Conservation (phyloP, 2,888 invertebrate species). For the Merodon equestris region DNA sequence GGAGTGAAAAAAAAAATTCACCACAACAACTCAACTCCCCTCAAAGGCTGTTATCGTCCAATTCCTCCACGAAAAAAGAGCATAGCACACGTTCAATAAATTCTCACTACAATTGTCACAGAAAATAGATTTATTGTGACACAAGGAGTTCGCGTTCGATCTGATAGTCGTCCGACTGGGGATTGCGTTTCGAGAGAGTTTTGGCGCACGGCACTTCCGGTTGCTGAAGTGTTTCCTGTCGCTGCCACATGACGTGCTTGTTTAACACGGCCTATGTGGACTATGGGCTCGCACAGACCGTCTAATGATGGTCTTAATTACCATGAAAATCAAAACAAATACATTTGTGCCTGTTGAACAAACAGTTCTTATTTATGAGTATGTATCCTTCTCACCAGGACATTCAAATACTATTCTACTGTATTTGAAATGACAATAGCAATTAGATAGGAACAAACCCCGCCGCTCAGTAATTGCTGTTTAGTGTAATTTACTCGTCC, state of each 20-base stretch:
- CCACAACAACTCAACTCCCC: slow-evolving; percentile 23
- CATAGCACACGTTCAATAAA: background rate
- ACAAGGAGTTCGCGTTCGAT: background rate
- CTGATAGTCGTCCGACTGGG: background rate
- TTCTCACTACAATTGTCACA: background rate
- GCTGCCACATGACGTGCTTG: too few relatives aligned
- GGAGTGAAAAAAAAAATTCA: too few relatives aligned
- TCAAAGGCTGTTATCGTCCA: background rate
- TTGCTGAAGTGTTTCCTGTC: slow-evolving; percentile 5
- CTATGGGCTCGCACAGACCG: too few relatives aligned
- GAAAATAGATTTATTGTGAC: slow-evolving; percentile 2
- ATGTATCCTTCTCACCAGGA: background rate
- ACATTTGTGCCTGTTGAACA: slow-evolving; percentile 1
- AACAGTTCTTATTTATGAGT: slow-evolving; percentile 6
- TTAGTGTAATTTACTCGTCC: slow-evolving; percentile 47
- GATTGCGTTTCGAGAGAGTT: background rate
- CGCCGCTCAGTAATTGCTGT: slow-evolving; percentile 23
- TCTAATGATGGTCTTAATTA: slow-evolving; percentile 18
- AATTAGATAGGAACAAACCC: slow-evolving; percentile 27
- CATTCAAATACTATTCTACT: too few relatives aligned
- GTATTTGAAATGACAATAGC: slow-evolving; percentile 17
- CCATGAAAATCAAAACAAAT: slow-evolving; percentile 27
- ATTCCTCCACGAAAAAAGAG: too few relatives aligned
- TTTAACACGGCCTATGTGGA: too few relatives aligned
- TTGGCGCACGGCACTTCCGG: slow-evolving; percentile 13